Percentiles rank a stretch among this genome's conserved stretches.
Evolutionary conservation across 2,797 vertebrate species (phyloP).

Genomic region (Numenius phaeopus): DNA sequence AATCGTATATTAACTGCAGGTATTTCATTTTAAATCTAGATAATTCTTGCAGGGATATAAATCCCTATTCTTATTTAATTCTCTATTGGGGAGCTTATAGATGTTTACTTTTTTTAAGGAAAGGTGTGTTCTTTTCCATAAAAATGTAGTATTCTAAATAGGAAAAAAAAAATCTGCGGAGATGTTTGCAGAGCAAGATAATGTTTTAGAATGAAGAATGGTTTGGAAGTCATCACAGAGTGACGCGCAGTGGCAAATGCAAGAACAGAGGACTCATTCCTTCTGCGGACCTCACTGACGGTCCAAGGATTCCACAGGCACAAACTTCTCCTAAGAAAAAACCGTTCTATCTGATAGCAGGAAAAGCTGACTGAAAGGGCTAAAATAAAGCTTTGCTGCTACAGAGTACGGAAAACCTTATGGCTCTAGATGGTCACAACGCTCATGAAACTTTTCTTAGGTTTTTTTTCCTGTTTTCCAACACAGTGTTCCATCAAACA

Average conservation of each 20-base stretch:
- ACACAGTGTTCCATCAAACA: neutral
- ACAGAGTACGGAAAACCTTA: neutral
- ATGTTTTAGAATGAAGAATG: neutral
- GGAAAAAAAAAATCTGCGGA: neutral
- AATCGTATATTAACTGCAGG: neutral
- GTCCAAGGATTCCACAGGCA: neutral
- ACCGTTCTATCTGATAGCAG: neutral
- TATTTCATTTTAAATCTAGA: neutral
- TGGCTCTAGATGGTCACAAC: neutral
- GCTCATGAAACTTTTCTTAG: neutral
- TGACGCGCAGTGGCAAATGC: neutral
- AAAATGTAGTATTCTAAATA: neutral
- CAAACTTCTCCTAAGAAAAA: neutral
- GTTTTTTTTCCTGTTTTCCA: neutral
- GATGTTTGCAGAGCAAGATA: neutral
- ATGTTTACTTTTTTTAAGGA: neutral
- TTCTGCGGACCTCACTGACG: neutral
- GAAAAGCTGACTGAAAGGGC: neutral
- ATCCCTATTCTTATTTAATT: neutral
- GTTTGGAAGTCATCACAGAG: neutral
- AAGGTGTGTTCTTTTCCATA: neutral
- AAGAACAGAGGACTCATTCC: neutral
- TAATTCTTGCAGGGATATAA: neutral
- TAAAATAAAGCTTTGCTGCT: neutral
- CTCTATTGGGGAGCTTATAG: neutral